Evolutionary conservation across 1,140 invertebrate genomes (phyloP), one percentile per base, ranked within the genome.

Genomic region (Venturia canescens): DNA sequence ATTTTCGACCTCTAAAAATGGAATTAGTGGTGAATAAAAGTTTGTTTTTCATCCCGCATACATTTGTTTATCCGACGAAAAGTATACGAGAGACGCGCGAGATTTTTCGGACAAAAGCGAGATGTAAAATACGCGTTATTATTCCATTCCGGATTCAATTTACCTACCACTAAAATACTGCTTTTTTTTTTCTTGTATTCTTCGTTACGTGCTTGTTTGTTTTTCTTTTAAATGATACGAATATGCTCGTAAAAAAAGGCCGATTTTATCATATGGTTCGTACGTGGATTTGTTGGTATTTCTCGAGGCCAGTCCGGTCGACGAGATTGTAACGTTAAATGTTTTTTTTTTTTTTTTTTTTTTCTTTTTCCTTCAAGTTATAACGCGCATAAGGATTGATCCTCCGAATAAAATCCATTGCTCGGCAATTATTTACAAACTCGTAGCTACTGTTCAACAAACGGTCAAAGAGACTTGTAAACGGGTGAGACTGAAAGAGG

Each of bases 221-320:
- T 11, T 53, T 53, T 53, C n/a, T 53, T 53, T 15, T 16, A 53
- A 53, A 53, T 53, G 15, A 53, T 4, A 53, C n/a, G 15, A 9
- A 63, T n/a, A 26, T 63, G n/a, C 50, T 63, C 21, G 57, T 26
- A 23, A 63, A 63, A 63, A 63, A 63, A 63, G 57, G 57, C 57
- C 57, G 21, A 23, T 63, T 63, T 63, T n/a, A 9, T 23, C 2
- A 63, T 63, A 23, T 63, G 57, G 3, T 63, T 26, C 18, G 57
- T 26, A 63, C 11, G 21, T 21, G 57, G 57, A 63, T 63, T 26
- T 5, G 18, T 63, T 26, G 57, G 21, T 63, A 53, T 63, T 23
- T 11, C 18, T 79, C 78, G 69, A 79, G 67, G 78, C 69, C 50
- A 50, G 57, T 63, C 9, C 23, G 57, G 21, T 23, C 57, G 21